phyloP scores from a whole-genome alignment of 2,113 vertebrate species.

The Lamprologus sp. region DNA sequence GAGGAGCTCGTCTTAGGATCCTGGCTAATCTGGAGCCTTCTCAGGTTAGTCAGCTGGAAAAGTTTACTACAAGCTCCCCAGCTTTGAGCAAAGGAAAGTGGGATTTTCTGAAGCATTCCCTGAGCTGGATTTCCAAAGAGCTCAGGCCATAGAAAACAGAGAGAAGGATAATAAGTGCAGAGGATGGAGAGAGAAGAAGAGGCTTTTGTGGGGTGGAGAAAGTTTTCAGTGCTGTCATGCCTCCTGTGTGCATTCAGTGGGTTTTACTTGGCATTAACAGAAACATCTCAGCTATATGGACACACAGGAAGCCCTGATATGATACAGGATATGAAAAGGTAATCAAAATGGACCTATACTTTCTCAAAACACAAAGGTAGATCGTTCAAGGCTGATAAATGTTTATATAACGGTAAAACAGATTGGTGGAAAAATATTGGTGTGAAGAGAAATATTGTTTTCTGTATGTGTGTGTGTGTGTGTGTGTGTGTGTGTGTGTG shows the following conservation, averaged over 20 bases:
- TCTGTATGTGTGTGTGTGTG: background rate
- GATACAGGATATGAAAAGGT: background rate
- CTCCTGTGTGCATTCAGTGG: background rate
- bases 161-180: constrained; percentile 11
- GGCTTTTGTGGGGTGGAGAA: background rate
- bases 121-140: constrained; percentile 62
- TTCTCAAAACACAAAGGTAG: background rate
- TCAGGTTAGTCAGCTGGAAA: constrained; percentile 64
- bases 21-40: constrained; percentile 52
- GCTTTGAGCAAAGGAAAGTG: constrained; percentile 40
- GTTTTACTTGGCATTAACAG: background rate
- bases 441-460: background rate
- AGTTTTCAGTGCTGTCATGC: background rate
- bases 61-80: constrained; percentile 43
- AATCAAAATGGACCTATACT: background rate
- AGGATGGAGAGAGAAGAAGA: background rate
- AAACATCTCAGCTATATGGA: background rate
- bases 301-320: background rate
- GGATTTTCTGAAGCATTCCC: constrained; percentile 56
- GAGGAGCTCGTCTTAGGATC: constrained; percentile 32
- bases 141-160: constrained; percentile 32
- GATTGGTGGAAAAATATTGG: background rate
- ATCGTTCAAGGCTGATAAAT: background rate
- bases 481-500: rapidly evolving
- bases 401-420: background rate